A percentile compares a stretch with the other conserved stretches of the same genome.
Evolutionary conservation across 2,113 vertebrate species (phyloP).

Genomic region (Ceyx cyanopectus): DNA sequence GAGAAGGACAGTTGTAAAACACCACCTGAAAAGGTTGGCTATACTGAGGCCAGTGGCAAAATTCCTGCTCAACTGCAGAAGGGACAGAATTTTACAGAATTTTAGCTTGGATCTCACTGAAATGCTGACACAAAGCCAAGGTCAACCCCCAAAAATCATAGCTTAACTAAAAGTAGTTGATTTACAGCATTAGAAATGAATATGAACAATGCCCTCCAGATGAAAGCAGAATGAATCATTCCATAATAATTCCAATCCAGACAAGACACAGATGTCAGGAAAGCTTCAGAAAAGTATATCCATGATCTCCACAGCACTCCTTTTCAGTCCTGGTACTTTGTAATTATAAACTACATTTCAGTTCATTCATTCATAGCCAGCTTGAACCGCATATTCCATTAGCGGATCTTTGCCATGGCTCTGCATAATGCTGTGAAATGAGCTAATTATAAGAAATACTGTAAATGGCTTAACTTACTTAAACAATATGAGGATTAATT

Average conservation of each 20-base stretch:
- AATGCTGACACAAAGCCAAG: neutral
- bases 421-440: neutral
- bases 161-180: neutral
- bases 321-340: neutral
- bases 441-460: neutral
- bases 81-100: neutral
- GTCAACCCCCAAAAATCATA: neutral
- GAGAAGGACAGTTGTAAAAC: neutral
- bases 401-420: neutral
- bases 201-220: neutral
- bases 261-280: neutral
- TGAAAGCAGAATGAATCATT: neutral
- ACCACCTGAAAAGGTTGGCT: neutral
- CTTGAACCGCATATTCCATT: neutral
- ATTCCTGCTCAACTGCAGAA: neutral
- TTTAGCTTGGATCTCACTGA: neutral
- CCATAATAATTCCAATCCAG: neutral
- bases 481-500: neutral
- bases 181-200: neutral
- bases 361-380: neutral
- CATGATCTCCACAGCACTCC: neutral
- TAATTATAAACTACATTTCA: neutral
- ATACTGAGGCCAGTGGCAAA: neutral
- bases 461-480: constrained; percentile 30
- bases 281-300: neutral